Evolutionary conservation across 2,113 vertebrate genomes (phyloP).

Genomic region (Pycnonotus jocosus): DNA sequence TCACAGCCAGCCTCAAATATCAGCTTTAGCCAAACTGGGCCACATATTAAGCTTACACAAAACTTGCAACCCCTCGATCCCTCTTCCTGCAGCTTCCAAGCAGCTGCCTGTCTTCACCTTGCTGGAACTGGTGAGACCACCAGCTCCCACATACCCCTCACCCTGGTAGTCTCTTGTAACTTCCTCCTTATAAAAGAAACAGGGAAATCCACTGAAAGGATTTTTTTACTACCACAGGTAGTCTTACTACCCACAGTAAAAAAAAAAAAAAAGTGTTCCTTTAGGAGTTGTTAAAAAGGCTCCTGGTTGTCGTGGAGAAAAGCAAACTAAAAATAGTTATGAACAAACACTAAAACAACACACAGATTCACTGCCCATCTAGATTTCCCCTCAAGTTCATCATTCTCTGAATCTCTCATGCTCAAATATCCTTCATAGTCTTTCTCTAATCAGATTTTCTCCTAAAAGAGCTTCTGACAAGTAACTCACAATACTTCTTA

Average conservation of each 20-base stretch:
- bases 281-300: background rate
- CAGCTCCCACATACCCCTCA: background rate
- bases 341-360: background rate
- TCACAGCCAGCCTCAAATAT: background rate
- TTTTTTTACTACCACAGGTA: too few species aligned
- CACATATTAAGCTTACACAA: background rate
- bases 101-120: background rate
- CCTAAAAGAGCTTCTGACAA: background rate
- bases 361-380: background rate
- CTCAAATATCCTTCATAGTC: background rate
- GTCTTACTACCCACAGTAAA: too few species aligned
- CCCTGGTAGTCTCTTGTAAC: background rate
- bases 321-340: background rate
- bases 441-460: background rate
- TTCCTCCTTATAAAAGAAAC: background rate
- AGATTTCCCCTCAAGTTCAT: background rate
- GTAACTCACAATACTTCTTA: background rate
- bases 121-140: background rate
- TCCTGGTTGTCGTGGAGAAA: background rate
- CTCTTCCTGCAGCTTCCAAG: background rate
- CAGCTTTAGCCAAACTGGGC: background rate
- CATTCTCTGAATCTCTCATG: background rate
- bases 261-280: too few species aligned
- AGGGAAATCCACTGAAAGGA: background rate
- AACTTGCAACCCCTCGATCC: background rate